Base-by-base conservation (phyloP, 2,888 invertebrate genomes). In the Margaritifera margaritifera region DNA sequence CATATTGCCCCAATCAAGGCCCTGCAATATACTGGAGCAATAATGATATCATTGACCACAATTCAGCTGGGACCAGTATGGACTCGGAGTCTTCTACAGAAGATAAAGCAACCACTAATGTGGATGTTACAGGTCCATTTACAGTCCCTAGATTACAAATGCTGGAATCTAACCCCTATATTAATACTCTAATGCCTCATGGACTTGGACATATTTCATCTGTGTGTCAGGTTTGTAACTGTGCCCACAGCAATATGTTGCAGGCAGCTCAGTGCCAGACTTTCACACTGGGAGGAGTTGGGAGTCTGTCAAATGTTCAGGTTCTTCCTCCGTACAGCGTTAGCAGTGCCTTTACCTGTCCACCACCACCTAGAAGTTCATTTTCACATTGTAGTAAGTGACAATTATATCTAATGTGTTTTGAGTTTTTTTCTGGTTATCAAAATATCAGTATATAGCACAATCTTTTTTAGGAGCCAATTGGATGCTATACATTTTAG, bases 221-320 rank as follows among this genome's bases (percentile, higher is more conserved):
- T 25, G 20, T 61, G 67, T 77, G 78, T 68, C 64, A 73, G 27
- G 66, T 69, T 15, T 73, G 77, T 64, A 71, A 69, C 19, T 76
- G 73, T 66, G 64, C 69, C 51, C 73, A 73, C 54, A 68, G 73
- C 25, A 72, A 74, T 22, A 67, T 77, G 58, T 71, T 80, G 24
- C 74, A 80, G 27, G 61, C 79, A 18, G 69, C 76, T n/a, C 80
- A 82, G 63, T 85, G 81, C 69, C 82, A 83, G 74, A 75, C 81
- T 18, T 81, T 77, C 69, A 76, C 80, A 8, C 72, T 84, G 24
- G 75, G 80, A 51, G 78, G 82, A 1, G 72, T 84, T 4, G 81
- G 82, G 19, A 78, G 80, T 70, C 60, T 81, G 19, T 72, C 69
- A 56, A 78, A 71, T 66, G 54, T 82, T 59, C 70, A 77, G 62